These are phyloP conservation scores for Megalops atlanticus DNA, from an alignment of 2,113 vertebrate species.

Conservation along the genomic window DNA sequence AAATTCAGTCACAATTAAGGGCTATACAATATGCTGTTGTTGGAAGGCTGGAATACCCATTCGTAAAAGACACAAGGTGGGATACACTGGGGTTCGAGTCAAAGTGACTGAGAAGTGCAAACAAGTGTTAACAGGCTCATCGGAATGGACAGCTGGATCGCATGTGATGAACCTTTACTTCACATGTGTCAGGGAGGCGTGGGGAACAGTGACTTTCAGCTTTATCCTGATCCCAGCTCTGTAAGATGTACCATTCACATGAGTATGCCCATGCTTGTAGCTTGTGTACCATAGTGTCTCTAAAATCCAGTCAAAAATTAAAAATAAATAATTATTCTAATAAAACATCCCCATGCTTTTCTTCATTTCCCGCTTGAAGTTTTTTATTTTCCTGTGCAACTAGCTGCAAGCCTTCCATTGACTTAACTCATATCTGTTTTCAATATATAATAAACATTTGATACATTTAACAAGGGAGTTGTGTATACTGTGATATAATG, in stretches of 20 bases:
- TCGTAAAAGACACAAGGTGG: background rate
- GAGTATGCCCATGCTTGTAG: background rate
- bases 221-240: background rate
- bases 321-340: background rate
- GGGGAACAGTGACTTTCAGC: background rate
- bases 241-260: background rate
- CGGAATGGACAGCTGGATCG: background rate
- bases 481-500: too few species aligned
- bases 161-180: background rate
- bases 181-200: background rate
- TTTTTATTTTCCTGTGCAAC: background rate
- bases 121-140: background rate
- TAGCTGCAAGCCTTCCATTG: too few species aligned
- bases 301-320: background rate
- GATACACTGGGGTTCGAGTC: background rate
- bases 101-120: background rate
- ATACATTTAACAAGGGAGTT: too few species aligned
- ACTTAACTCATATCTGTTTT: background rate
- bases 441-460: too few species aligned
- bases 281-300: constrained; percentile 1
- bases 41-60: background rate
- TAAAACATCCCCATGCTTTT: background rate
- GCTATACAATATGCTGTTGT: background rate
- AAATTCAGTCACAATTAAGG: constrained; percentile 11
- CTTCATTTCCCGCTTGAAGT: background rate